Conservation (phyloP, 2,888 invertebrate genomes). For the Dinocampus coccinellae region DNA sequence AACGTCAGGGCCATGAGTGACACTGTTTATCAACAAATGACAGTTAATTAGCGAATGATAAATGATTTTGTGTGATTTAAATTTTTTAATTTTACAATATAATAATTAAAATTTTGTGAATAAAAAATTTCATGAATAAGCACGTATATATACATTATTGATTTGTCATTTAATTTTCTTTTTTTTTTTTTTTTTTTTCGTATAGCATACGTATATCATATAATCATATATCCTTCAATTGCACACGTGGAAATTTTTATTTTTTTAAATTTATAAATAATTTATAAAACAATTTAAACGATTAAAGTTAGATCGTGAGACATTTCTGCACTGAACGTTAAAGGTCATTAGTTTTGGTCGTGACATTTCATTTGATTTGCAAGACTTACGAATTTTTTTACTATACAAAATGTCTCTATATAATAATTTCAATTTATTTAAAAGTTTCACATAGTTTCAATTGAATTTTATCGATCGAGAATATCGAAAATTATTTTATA, state of each 20-base stretch:
- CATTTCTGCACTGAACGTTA: slow-evolving; percentile 4
- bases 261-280: not conserved
- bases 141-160: not conserved
- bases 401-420: not conserved
- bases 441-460: slow-evolving; percentile 5
- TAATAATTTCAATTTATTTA: not conserved
- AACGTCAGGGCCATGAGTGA: not conserved
- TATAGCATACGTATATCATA: too few species aligned
- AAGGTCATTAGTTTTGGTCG: slow-evolving; percentile 8
- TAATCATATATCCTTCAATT: too few species aligned
- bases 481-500: not conserved
- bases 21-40: slow-evolving; percentile 24
- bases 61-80: not conserved
- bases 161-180: not conserved
- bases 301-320: not conserved
- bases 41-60: not conserved
- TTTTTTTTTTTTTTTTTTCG: too few species aligned
- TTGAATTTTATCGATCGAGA: not conserved
- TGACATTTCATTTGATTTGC: slow-evolving; percentile 10
- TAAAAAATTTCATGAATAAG: not conserved
- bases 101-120: not conserved
- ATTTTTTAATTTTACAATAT: not conserved
- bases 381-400: not conserved
- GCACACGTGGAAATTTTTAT: too few species aligned
- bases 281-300: not conserved